Evolutionary conservation across 2,113 vertebrate genomes (phyloP), one percentile per base, ranked within the genome.

Genomic region (Alligator sinensis): DNA sequence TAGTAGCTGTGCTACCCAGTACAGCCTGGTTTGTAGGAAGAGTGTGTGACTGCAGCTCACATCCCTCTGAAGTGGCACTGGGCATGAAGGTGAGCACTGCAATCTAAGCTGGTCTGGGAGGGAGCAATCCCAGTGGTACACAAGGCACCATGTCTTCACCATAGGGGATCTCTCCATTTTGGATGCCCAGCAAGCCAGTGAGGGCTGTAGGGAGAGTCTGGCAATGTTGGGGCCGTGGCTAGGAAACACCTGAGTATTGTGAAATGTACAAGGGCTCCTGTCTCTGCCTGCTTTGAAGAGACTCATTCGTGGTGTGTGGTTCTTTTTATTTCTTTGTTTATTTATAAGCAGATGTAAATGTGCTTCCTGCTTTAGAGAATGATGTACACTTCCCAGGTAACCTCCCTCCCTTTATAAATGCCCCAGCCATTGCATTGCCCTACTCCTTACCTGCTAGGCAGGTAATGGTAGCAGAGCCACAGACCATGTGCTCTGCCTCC

Each of bases 271-370:
- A 24, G 12, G 18, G 30, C 8, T 60, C 38, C 24, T 18, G 11
- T 11, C 11, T n/a, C 12, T 9, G 25, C n/a, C 62, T 15, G 16
- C 63, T 80, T 14, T 54, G 38, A 30, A 60, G 68, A 30, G 11
- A 38, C 79, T 22, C 8, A 22, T 81, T 86, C 5, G 14, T 55
- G 60, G 70, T 54, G 38, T 61, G 64, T 90, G 66, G 34, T 90
- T 87, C 11, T n/a, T 77, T 75, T 60, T 66, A 17, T 38, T 82
- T 94, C 22, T 17, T 55, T 68, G 75, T 96, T 94, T 97, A 96
- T 97, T 97, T 97, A 96, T 97, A 87, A 94, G 81, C 77, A 70
- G 92, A 91, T 94, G 88, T 94, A 91, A 88, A 90, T 86, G 87
- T 97, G 87, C 82, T 93, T 96, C 91, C 86, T 0, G 90, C 91